Base-by-base conservation (phyloP, 2,797 vertebrate genomes). In the Sciurus vulgaris region DNA sequence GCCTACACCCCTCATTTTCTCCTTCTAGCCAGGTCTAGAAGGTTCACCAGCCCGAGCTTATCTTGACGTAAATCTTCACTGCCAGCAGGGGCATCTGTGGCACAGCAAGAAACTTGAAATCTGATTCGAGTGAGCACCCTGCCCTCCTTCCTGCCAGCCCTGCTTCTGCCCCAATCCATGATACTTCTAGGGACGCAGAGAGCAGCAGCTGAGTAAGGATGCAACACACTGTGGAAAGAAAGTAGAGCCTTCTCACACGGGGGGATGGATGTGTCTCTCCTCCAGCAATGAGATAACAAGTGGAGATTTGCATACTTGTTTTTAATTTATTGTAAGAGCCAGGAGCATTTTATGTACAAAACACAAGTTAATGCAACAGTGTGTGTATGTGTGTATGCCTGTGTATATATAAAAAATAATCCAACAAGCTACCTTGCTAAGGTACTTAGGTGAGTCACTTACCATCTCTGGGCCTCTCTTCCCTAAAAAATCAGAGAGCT, bases 61-160 rank as follows among this genome's bases (percentile, higher is more conserved):
- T 70, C 9, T 82, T 69, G 35, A 1, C 7, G 38, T 26, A 63
- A 72, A 70, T 69, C 83, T 87, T 95, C 94, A 81, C 95, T 97
- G 91, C 82, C 95, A 73, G 86, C 30, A 79, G 83, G 61, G 83
- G 54, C 38, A 49, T 91, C 78, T 91, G 77, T 69, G 69, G 44
- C 51, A 28, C 1, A 49, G 22, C 26, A 77, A 69, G 72, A 51
- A 70, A 41, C 35, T 86, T 49, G 13, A 4, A 0, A 81, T 92
- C 33, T 76, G 47, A n/a, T 33, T 2, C 15, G 30, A 35, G 17
- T 61, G 44, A 63, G 70, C 11, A 1, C 28, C 30, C 85, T 54
- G 65, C 63, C 30, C 63, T 84, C 38, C 59, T 87, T 44, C 54
- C 83, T 77, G 49, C 82, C 69, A 22, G 8, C 5, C 49, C 63